Evolutionary conservation across 2,888 invertebrate genomes (phyloP).

Genomic region (Lasioglossum villosulum): DNA sequence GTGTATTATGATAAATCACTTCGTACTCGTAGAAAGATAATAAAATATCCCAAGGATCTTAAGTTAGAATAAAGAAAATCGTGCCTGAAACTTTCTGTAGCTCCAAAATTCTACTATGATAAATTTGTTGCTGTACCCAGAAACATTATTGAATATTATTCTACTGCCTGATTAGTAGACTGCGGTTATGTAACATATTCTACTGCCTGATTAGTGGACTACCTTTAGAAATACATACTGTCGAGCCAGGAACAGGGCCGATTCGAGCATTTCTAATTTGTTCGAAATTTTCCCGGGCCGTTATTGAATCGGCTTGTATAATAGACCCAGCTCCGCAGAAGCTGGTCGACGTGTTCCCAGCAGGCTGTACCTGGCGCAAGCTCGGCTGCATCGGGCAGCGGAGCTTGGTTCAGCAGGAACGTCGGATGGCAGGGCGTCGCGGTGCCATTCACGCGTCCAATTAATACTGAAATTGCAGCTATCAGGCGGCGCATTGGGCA

Average conservation of each 20-base stretch:
- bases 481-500: conserved; percentile 53
- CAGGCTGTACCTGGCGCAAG: background rate
- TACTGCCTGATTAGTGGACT: background rate
- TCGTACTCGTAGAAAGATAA: too few relatives aligned
- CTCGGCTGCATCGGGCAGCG: conserved; percentile 10
- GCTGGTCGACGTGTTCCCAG: background rate
- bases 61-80: too few relatives aligned
- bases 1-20: too few relatives aligned
- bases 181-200: too few relatives aligned
- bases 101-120: too few relatives aligned
- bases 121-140: too few relatives aligned
- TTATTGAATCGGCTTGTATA: background rate
- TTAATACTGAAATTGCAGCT: conserved; percentile 51
- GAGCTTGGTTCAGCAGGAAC: conserved; percentile 8
- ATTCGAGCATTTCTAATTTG: background rate
- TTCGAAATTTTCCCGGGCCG: background rate
- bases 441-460: conserved; percentile 48
- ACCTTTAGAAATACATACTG: background rate
- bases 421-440: background rate
- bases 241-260: background rate
- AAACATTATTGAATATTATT: too few relatives aligned
- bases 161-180: too few relatives aligned
- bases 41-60: too few relatives aligned
- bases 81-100: too few relatives aligned
- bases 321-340: conserved; percentile 5